Conservation (phyloP, 2,797 vertebrate species). For the Amniataba percoides region DNA sequence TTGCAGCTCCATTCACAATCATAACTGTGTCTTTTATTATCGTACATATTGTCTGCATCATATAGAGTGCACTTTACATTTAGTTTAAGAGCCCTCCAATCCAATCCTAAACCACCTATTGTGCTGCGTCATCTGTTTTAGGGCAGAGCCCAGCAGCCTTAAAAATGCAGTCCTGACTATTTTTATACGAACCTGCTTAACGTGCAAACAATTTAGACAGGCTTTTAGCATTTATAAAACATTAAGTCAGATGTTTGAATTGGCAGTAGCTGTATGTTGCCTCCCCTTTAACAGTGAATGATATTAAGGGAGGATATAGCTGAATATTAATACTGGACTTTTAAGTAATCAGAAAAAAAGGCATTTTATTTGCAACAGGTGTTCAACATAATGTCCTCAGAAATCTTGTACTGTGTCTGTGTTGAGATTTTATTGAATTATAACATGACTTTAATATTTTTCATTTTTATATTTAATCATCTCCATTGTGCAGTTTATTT, state of each 20-base stretch:
- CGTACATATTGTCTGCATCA: background rate
- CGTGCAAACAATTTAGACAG: background rate
- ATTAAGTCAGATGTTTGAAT: background rate
- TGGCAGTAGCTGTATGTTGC: background rate
- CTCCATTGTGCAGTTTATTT: no score
- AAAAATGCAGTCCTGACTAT: background rate
- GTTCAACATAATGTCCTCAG: no score
- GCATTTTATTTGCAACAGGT: no score
- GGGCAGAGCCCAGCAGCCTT: background rate
- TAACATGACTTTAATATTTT: no score
- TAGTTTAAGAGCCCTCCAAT: constrained; percentile 18
- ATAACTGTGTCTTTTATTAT: background rate
- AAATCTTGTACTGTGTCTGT: no score
- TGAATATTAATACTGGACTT: background rate
- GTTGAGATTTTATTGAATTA: no score
- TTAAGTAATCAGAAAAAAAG: no score
- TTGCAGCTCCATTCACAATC: background rate
- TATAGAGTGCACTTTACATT: constrained; percentile 9
- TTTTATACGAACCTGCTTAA: background rate
- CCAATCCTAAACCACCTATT: constrained; percentile 12
- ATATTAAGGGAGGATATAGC: background rate
- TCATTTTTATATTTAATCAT: no score
- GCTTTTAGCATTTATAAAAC: background rate
- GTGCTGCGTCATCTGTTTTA: constrained; percentile 15
- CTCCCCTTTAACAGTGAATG: background rate